These are phyloP conservation scores for Eueremaeus valkanovi DNA, from an alignment of 2,888 invertebrate genomes.

Conservation along the genomic window DNA sequence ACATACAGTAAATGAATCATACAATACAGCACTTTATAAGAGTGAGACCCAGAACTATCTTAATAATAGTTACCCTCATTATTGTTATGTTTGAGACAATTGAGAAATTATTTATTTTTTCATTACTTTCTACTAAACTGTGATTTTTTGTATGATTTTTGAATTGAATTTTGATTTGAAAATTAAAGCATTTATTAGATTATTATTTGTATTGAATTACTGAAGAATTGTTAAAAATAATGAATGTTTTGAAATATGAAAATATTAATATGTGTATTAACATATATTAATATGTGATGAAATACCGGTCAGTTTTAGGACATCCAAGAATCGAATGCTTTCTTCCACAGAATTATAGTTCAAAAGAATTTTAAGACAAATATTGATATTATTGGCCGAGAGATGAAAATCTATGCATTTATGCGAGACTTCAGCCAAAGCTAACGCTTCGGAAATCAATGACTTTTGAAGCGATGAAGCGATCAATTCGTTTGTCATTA, in stretches of 20 bases:
- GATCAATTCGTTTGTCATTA: background rate
- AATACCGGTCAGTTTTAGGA: background rate
- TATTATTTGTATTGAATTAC: background rate
- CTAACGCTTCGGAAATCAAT: background rate
- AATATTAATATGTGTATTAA: too few relatives aligned
- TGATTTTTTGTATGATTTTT: background rate
- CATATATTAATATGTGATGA: too few relatives aligned
- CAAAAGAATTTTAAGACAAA: background rate
- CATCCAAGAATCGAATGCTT: background rate
- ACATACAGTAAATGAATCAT: too few relatives aligned
- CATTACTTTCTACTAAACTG: background rate
- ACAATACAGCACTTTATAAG: too few relatives aligned
- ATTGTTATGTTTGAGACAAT: background rate
- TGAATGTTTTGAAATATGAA: too few relatives aligned
- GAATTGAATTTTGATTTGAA: background rate
- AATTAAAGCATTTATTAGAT: background rate
- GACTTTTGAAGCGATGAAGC: background rate
- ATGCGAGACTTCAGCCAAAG: background rate
- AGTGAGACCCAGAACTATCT: too few relatives aligned
- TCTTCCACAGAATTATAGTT: background rate
- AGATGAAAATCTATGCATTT: background rate
- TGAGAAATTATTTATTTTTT: background rate
- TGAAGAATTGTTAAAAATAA: too few relatives aligned
- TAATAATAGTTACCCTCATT: too few relatives aligned
- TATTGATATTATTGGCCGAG: background rate